Conservation (phyloP, 1,140 invertebrate genomes). For the Proctacanthus coquilletti region DNA sequence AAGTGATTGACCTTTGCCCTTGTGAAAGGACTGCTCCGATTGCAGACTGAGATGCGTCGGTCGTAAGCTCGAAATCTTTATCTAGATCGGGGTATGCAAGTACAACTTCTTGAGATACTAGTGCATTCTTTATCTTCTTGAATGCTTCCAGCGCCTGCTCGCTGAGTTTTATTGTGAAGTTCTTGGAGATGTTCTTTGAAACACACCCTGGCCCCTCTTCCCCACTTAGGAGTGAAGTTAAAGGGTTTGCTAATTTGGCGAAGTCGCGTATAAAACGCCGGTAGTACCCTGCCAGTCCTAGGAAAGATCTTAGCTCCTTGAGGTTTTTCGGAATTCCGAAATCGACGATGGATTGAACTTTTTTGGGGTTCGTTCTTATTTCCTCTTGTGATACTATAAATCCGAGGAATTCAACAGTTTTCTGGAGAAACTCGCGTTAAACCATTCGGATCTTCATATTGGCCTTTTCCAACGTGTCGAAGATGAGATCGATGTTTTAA, state of each 20-base stretch:
- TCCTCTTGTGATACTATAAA: conserved; percentile 6
- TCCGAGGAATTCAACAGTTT: conserved; percentile 8
- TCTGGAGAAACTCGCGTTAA: conserved; percentile 29
- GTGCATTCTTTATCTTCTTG: conserved; percentile 22
- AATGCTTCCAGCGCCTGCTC: conserved; percentile 18
- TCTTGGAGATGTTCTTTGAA: conserved; percentile 1
- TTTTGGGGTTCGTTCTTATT: conserved; percentile 10
- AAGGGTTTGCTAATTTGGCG: conserved; percentile 5
- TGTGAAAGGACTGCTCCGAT: conserved; percentile 23
- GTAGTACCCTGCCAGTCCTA: conserved; percentile 6
- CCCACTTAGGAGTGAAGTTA: conserved; percentile 6
- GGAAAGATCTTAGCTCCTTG: conserved; percentile 7
- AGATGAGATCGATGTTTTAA: conserved; percentile 18
- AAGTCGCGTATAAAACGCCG: conserved; percentile 6
- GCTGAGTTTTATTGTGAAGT: conserved; percentile 1
- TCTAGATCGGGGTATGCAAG: conserved; percentile 22
- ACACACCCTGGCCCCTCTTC: conserved; percentile 6
- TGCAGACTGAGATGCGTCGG: conserved; percentile 15
- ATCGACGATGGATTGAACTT: conserved; percentile 9
- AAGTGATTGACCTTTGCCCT: conserved; percentile 13
- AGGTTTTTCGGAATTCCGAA: conserved; percentile 6
- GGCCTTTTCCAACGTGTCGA: conserved; percentile 21
- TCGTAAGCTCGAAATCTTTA: conserved; percentile 16
- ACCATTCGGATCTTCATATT: conserved; percentile 31
- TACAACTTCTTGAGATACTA: conserved; percentile 24